Evolutionary conservation across 92 coral and sea anemone genomes (phyloP).

Genomic region (Heliopora coerulea): DNA sequence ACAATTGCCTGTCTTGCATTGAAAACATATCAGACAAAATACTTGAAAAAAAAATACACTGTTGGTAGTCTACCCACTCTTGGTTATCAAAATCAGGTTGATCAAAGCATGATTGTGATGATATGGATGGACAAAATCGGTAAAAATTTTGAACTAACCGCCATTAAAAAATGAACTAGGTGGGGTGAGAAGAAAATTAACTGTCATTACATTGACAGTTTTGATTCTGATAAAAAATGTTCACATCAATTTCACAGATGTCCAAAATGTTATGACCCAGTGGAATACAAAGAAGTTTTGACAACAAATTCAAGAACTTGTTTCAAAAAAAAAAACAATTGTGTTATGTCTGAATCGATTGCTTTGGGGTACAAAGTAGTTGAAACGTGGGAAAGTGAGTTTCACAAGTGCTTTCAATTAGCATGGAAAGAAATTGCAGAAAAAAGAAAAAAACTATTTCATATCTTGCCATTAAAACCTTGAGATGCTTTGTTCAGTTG

Average conservation of each 20-base stretch:
- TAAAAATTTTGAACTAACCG: background rate
- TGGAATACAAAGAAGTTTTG: constrained; percentile 1
- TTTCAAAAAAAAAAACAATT: too few relatives aligned
- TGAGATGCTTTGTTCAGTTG: too few relatives aligned
- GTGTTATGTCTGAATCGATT: too few relatives aligned
- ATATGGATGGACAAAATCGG: constrained; percentile 16
- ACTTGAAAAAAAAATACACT: constrained; percentile 19
- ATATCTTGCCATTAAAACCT: too few relatives aligned
- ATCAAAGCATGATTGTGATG: constrained; percentile 19
- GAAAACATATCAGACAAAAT: constrained; percentile 12
- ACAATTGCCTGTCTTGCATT: constrained; percentile 28
- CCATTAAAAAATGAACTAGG: background rate
- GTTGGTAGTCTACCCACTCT: constrained; percentile 12
- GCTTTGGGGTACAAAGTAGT: too few relatives aligned
- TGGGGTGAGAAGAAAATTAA: constrained; percentile 19
- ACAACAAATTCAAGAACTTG: background rate
- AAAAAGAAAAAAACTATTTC: too few relatives aligned
- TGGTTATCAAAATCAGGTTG: constrained; percentile 15
- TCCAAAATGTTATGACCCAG: too few relatives aligned
- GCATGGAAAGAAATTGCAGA: too few relatives aligned
- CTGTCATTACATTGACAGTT: constrained; percentile 21
- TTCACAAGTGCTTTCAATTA: too few relatives aligned
- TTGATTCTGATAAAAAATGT: constrained; percentile 14
- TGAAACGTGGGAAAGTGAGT: too few relatives aligned
- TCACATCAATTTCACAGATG: constrained; percentile 28